A percentile compares a stretch with the other conserved stretches of the same genome.
phyloP scores from a whole-genome alignment of 2,113 vertebrate species.

The Cebus imitator region DNA sequence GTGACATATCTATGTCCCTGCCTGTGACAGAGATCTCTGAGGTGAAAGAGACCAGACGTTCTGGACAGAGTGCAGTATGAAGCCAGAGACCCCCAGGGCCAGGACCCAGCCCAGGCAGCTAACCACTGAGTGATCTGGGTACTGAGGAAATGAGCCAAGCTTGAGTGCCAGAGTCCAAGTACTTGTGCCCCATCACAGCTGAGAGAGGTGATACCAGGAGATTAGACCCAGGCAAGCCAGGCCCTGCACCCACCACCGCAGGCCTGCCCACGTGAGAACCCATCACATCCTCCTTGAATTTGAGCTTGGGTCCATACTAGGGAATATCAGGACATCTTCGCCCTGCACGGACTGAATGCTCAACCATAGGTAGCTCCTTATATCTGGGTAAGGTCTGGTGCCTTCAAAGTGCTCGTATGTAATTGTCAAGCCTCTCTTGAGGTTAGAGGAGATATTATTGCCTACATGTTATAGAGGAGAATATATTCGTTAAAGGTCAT shows the following conservation, averaged over 20 bases:
- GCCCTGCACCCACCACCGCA: background rate
- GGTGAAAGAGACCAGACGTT: background rate
- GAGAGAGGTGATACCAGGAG: background rate
- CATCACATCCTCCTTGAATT: background rate
- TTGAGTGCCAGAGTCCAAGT: background rate
- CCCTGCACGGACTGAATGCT: background rate
- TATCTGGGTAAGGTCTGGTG: background rate
- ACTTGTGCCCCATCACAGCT: background rate
- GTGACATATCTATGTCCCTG: conserved; percentile 74
- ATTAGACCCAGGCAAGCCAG: background rate
- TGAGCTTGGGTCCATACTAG: background rate
- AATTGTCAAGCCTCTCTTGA: background rate
- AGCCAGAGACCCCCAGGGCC: background rate
- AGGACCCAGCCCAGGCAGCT: background rate
- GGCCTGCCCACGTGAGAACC: background rate
- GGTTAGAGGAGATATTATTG: background rate
- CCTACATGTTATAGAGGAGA: background rate
- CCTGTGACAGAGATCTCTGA: conserved; percentile 64
- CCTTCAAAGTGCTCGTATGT: background rate
- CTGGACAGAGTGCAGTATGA: background rate
- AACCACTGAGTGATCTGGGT: background rate
- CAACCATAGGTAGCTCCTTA: background rate
- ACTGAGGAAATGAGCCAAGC: background rate
- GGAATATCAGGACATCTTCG: background rate
- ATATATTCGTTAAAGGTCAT: background rate